phyloP scores from a whole-genome alignment of 2,888 invertebrate species.

The Rhodophaea formosa region DNA sequence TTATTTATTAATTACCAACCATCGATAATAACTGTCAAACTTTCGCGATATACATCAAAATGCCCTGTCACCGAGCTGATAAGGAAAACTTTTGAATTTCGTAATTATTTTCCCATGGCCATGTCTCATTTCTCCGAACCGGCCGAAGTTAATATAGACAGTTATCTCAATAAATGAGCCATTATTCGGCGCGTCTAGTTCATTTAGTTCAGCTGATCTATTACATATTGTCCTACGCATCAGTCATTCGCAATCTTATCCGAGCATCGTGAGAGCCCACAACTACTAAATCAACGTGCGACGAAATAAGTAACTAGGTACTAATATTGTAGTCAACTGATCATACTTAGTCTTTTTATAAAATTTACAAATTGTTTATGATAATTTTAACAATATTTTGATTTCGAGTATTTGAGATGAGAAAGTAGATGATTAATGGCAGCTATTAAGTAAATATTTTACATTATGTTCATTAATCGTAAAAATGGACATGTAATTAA shows the following conservation, averaged over 20 bases:
- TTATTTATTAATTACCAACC: too few relatives aligned
- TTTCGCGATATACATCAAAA: background rate
- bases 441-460: background rate
- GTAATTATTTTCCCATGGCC: slow-evolving; percentile 44
- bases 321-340: too few relatives aligned
- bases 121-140: slow-evolving; percentile 45
- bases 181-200: slow-evolving; percentile 59
- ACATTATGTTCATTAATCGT: background rate
- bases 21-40: background rate
- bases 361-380: background rate
- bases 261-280: slow-evolving; percentile 66
- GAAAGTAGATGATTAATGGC: background rate
- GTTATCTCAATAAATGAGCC: slow-evolving; percentile 73
- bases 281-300: slow-evolving; percentile 25
- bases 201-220: slow-evolving; percentile 66
- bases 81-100: slow-evolving; percentile 26
- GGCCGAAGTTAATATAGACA: slow-evolving; percentile 57
- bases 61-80: background rate
- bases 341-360: too few relatives aligned
- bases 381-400: background rate
- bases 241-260: slow-evolving; percentile 76
- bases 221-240: slow-evolving; percentile 75
- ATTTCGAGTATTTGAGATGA: background rate
- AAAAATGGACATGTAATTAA: background rate
- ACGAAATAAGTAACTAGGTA: slow-evolving; percentile 2